Evolutionary conservation across 1,140 invertebrate species (phyloP).

Genomic region (Pentalonia nigronervosa): DNA sequence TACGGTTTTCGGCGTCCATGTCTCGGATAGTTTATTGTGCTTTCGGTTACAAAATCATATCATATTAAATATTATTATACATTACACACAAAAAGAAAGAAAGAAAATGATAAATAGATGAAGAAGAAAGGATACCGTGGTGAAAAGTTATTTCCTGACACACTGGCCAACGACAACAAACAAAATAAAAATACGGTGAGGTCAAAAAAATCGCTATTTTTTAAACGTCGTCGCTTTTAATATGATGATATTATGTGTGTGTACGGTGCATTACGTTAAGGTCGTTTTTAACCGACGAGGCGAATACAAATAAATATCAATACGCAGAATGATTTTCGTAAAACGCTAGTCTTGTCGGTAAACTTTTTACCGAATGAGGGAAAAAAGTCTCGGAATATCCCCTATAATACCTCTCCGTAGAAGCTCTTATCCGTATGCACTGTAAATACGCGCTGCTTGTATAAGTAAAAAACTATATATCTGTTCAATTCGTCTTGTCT

Average conservation of each 20-base stretch:
- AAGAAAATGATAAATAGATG: background rate
- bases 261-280: background rate
- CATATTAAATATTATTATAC: background rate
- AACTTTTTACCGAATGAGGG: background rate
- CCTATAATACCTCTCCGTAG: background rate
- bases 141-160: background rate
- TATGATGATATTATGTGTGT: background rate
- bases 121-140: background rate
- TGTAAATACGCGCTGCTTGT: background rate
- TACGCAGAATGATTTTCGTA: background rate
- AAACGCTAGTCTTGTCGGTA: background rate
- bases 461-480: background rate
- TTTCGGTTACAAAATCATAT: background rate
- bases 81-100: background rate
- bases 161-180: background rate
- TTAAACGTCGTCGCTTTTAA: background rate
- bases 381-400: background rate
- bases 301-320: background rate
- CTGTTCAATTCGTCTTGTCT: background rate
- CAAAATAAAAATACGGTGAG: background rate
- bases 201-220: background rate
- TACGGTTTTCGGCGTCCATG: background rate
- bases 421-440: background rate
- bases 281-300: background rate
- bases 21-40: background rate